Evolutionary conservation across 1,140 invertebrate genomes (phyloP), one percentile per base, ranked within the genome.

Genomic region (Cydia pomonella): DNA sequence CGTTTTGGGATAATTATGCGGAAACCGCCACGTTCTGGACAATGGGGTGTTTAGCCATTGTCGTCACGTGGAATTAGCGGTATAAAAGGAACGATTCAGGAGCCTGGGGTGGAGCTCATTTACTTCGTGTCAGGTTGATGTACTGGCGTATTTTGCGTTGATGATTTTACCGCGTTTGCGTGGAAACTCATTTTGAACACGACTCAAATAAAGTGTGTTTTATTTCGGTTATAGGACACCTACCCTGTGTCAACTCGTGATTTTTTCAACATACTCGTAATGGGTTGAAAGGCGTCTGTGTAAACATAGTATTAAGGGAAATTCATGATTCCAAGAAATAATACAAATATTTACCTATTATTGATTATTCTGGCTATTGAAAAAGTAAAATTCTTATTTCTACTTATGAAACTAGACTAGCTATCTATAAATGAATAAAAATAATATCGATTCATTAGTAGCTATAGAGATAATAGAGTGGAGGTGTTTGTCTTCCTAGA

Each of bases 41-140:
- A 69, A 69, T 69, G 33, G 64, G 33, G 64, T 69, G 64, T 41
- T 69, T 69, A 69, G 64, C 64, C 29, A 69, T 69, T 69, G 64
- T 69, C 64, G 29, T 69, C 64, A 69, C 64, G 29, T 33, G 27
- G 64, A 69, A 69, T 69, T 69, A 69, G 29, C 64, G 29, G 63
- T 29, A 69, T 69, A 41, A 69, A 69, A 69, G 33, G 23, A 69
- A 69, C 64, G 29, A 38, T 41, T 41, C 64, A 69, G 64, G 27
- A 38, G 64, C 10, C 27, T 25, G 27, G 27, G 64, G 13, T 33
- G 63, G 64, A 69, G 27, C 64, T 69, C 64, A 69, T 69, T 69
- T 69, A 69, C 64, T 69, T 69, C 29, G 64, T 69, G 64, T 69
- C 64, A 69, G n/a, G 29, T 69, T 69, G 64, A 69, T 69, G 64